A percentile compares a stretch with the other conserved stretches of the same genome.
These are phyloP conservation scores for Orycteropus afer DNA, from an alignment of 2,113 vertebrate species.

Conservation along the genomic window DNA sequence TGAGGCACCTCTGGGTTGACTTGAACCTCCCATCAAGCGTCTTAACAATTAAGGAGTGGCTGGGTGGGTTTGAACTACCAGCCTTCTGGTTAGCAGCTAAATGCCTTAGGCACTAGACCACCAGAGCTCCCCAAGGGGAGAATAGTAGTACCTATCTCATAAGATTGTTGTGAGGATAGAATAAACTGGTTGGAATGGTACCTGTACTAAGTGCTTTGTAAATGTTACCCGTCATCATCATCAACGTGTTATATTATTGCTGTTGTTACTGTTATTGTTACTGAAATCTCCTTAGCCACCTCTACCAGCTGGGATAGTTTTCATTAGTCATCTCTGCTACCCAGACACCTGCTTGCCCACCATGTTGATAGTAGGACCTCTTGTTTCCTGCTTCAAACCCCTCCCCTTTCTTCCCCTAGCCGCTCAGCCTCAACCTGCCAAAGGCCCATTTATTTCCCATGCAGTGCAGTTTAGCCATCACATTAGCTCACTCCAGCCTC, in stretches of 20 bases:
- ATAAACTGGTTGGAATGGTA: neutral
- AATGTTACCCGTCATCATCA: neutral
- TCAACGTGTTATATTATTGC: neutral
- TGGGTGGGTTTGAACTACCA: no score
- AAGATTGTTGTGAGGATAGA: neutral
- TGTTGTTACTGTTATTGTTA: neutral
- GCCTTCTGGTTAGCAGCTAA: neutral
- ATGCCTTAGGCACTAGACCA: neutral
- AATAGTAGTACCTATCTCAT: no score
- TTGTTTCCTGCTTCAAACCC: neutral
- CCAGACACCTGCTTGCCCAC: neutral
- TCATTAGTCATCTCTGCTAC: neutral
- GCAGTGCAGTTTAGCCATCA: fast-evolving
- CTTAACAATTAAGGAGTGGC: no score
- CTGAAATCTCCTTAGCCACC: neutral
- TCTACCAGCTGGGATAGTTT: neutral
- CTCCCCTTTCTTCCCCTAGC: neutral
- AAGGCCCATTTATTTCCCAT: neutral
- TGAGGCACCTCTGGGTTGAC: neutral
- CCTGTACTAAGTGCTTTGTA: neutral
- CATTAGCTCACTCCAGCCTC: neutral
- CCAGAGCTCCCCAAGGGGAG: neutral
- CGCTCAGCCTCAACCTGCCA: fast-evolving
- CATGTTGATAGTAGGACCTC: fast-evolving
- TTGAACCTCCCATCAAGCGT: neutral